Percentiles rank a stretch among this genome's conserved stretches.
Evolutionary conservation across 2,113 vertebrate species (phyloP).

Genomic region (Gavialis gangeticus): DNA sequence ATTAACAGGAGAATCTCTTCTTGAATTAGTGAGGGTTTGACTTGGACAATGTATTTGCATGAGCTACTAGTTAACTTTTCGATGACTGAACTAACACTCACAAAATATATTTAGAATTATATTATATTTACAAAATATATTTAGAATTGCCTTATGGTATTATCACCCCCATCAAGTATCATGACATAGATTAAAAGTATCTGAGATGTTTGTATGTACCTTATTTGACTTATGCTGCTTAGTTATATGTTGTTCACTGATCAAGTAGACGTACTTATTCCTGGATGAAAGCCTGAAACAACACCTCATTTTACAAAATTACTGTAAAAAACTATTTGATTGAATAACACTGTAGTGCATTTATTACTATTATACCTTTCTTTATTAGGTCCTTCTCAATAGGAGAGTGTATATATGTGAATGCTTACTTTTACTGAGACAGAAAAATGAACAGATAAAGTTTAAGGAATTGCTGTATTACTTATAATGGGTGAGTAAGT

Average conservation of each 20-base stretch:
- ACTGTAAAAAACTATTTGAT: neutral
- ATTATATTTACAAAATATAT: neutral
- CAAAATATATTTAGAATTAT: neutral
- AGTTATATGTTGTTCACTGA: neutral
- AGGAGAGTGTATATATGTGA: no score
- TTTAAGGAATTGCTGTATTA: neutral
- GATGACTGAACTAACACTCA: neutral
- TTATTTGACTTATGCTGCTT: neutral
- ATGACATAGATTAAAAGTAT: neutral
- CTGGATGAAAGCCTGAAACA: neutral
- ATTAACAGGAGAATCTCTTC: neutral
- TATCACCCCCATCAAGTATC: neutral
- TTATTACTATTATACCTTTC: neutral
- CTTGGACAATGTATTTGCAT: no score
- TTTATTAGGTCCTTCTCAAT: neutral
- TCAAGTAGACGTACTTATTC: neutral
- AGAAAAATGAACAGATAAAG: neutral
- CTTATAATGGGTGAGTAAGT: neutral
- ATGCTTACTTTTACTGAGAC: neutral
- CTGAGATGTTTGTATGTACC: accelerated
- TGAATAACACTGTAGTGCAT: neutral
- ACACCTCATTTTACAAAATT: neutral
- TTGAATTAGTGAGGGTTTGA: neutral
- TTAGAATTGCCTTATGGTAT: neutral
- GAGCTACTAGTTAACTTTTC: neutral